These are phyloP conservation scores for Drosophila ambigua DNA, from an alignment of 1,140 invertebrate genomes.

Conservation along the genomic window DNA sequence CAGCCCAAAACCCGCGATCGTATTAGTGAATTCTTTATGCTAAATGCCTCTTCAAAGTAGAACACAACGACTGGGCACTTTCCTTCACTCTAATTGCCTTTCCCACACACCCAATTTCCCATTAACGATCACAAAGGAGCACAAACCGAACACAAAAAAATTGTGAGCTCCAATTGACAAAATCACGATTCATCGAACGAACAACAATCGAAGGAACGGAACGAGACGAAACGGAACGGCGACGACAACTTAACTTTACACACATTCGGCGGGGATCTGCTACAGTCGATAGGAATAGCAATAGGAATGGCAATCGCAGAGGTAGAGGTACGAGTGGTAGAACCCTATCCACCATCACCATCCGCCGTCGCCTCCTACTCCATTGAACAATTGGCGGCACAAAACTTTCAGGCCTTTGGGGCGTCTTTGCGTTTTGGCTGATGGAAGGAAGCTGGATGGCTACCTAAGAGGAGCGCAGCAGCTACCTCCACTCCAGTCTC, in stretches of 20 bases:
- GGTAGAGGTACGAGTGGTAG: constrained; percentile 15
- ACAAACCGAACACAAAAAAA: constrained; percentile 37
- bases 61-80: constrained; percentile 29
- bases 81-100: constrained; percentile 54
- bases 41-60: constrained; percentile 28
- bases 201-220: constrained; percentile 34
- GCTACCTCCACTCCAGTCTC: constrained; percentile 8
- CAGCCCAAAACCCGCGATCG: background rate
- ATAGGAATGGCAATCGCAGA: constrained; percentile 8
- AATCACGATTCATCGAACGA: constrained; percentile 68
- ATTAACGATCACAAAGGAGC: constrained; percentile 39
- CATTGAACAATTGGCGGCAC: constrained; percentile 56
- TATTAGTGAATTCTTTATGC: constrained; percentile 4
- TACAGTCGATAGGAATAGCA: background rate
- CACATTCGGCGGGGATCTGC: constrained; percentile 44
- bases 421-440: constrained; percentile 61
- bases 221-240: background rate
- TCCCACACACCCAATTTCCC: constrained; percentile 47
- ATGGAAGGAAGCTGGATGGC: constrained; percentile 64
- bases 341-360: background rate
- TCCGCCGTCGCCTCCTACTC: background rate
- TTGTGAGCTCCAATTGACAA: constrained; percentile 60
- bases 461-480: constrained; percentile 40
- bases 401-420: constrained; percentile 70
- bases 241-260: constrained; percentile 74